Base-by-base conservation (phyloP, 2,113 vertebrate species). In the Malurus alboscapulatus region DNA sequence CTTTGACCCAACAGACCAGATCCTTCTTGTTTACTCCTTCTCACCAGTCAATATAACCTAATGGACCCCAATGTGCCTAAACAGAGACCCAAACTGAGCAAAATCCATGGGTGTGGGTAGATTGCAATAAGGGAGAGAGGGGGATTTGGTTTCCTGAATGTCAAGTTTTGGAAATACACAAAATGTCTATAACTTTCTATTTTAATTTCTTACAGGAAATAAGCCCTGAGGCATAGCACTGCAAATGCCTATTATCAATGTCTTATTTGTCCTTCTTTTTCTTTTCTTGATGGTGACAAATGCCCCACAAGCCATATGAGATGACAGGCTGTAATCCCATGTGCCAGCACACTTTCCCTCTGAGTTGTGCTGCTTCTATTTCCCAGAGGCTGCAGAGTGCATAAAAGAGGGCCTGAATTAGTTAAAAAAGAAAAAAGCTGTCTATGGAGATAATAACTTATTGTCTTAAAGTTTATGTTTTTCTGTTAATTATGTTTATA, bases 291-390 rank as follows among this genome's bases (percentile, higher is more conserved):
- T 77, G 75, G 36, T 72, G 30, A 36, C 19, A 78, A 63, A 68
- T 19, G 53, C 48, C 50, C 34, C 17, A 1, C 1, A 76, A 92
- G 14, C 44, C 0, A 1, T 20, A 2, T 5, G 3, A 51, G 45
- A 50, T 55, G 58, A 47, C 0, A 27, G 57, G 30, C 29, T 55
- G 17, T 17, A 57, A 40, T 22, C 25, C 40, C 54, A 6, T 5
- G 25, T 62, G 62, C 45, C 54, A 82, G 47, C 29, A 22, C 3
- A 1, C 16, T 53, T 74, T 26, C 6, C 27, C 11, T 55, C 45
- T 44, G 27, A 30, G 5, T 17, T 51, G 32, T 44, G 4, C 57
- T 51, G 4, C 27, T 58, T 12, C 2, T 27, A 6, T 63, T 89
- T 42, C 22, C 45, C 30, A 25, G 29, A 57, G 18, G 12, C 54